Evolutionary conservation across 2,797 vertebrate species (phyloP), one percentile per base, ranked within the genome.

Genomic region (Squalus acanthias): DNA sequence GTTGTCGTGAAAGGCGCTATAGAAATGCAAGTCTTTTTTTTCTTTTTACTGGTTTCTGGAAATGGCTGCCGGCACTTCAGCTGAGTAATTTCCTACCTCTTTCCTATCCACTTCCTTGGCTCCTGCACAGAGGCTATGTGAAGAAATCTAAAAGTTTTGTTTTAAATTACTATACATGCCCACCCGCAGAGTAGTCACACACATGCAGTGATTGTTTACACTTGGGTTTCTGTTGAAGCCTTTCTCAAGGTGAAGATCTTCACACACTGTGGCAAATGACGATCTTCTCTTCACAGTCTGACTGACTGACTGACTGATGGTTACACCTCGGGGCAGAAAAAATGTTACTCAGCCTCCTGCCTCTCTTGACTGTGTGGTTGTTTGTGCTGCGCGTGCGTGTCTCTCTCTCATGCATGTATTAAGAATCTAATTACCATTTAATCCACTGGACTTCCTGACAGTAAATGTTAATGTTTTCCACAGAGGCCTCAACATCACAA

Each of bases 401-500:
- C 60, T 63, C 9, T 63, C 82, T 50, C 8, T 50, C 82, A 8
- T 24, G 17, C 46, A 50, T 93, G 8, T 8, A 65, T 65, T 92
- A 29, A 57, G 50, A 29, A 10, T 88, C 9, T 12, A 88, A 57
- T 53, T 22, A 88, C 57, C 1, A 2, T 63, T 91, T 76, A 76
- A 76, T 76, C 33, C 10, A n/a, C 12, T n/a, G n/a, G 29, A 1
- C 65, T 94, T 13, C 22, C 20, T 67, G 33, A 67, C n/a, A 33
- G 3, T 65, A 39, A 92, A 70, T 70, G 24, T 22, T 70, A 46
- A 39, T 69, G 8, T 76, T 95, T 94, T 46, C 91, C 93, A 0
- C 7, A 99, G 99, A 96, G 98, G 98, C n/a, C 99, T 98, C 0
- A 98, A 97, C 96, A 98, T 99, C 96, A 98, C 98, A 69, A 97